Base-by-base conservation (phyloP, 1,140 invertebrate species). In the Arion vulgaris region DNA sequence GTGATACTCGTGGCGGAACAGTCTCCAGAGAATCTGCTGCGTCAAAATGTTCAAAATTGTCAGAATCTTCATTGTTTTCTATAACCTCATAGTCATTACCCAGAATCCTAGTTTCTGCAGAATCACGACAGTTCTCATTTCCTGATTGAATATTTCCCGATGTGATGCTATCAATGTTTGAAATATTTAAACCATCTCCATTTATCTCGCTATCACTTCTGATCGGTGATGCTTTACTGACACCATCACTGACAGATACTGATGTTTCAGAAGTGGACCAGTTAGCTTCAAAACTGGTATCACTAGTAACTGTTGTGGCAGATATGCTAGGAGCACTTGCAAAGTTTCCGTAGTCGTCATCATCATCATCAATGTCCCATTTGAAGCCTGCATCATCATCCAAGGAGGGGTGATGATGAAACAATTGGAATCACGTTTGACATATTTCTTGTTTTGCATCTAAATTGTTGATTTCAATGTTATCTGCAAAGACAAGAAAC, bases 261-360 rank as follows among this genome's bases (percentile, higher is more conserved):
- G 45, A 38, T 51, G 57, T 41, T 53, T 71, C 57, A 39, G 72
- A 69, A 1, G 15, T 66, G 62, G 82, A 71, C 36, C 53, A 80
- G 68, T 82, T 72, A 76, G n/a, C 81, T 26, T 83, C 80, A 62
- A 82, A 77, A n/a, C 68, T 45, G 38, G 28, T 38, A 17, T 32
- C 62, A 26, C 17, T 41, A 28, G 71, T 57, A 49, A 82, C 15
- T 28, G 49, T 66, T 57, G 53, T 78, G 76, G 77, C 26, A 39
- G 49, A 51, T 34, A 34, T 57, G 53, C 71, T 34, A 39, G 83
- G 84, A 23, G 87, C 89, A 79, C 85, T 83, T 36, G 87, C 85
- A 77, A 90, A 90, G 51, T 86, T 86, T 45, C 87, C 89, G 88
- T 89, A 90, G 85, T 88, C 87, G 83, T 89, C 86, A 82, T 86